Evolutionary conservation across 2,113 vertebrate species (phyloP).

Genomic region (Coptodon bakossiorum): DNA sequence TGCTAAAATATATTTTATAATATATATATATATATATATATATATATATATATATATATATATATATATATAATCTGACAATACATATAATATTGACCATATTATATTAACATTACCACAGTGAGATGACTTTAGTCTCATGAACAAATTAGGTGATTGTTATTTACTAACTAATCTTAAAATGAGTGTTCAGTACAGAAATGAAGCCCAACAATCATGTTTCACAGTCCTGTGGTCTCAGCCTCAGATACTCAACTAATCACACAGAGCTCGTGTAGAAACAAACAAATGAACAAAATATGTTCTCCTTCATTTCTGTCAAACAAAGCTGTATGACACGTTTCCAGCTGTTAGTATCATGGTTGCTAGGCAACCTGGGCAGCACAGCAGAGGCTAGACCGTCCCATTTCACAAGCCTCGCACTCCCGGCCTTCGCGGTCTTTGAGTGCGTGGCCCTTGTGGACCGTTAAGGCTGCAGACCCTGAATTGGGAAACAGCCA

Average conservation of each 20-base stretch:
- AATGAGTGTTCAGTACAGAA: fast-evolving
- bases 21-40: too few relatives aligned
- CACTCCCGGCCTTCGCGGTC: not conserved
- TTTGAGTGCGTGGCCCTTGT: not conserved
- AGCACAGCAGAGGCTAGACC: not conserved
- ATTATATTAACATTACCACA: too few relatives aligned
- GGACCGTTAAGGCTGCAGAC: not conserved
- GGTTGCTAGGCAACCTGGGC: not conserved
- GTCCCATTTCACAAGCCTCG: fast-evolving
- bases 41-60: too few relatives aligned
- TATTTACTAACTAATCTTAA: not conserved
- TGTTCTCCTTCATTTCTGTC: not conserved
- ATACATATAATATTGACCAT: fast-evolving
- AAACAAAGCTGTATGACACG: fast-evolving
- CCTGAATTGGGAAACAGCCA: fast-evolving
- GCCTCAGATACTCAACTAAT: not conserved
- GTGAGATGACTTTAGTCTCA: fast-evolving
- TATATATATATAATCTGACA: too few relatives aligned
- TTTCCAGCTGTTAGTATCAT: not conserved
- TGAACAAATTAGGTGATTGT: fast-evolving
- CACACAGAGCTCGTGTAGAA: fast-evolving
- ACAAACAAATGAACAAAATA: not conserved
- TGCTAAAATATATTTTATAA: too few relatives aligned
- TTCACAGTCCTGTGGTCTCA: not conserved
- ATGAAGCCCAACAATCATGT: not conserved